phyloP scores from a whole-genome alignment of 2,113 vertebrate species.

The Malurus elegans region DNA sequence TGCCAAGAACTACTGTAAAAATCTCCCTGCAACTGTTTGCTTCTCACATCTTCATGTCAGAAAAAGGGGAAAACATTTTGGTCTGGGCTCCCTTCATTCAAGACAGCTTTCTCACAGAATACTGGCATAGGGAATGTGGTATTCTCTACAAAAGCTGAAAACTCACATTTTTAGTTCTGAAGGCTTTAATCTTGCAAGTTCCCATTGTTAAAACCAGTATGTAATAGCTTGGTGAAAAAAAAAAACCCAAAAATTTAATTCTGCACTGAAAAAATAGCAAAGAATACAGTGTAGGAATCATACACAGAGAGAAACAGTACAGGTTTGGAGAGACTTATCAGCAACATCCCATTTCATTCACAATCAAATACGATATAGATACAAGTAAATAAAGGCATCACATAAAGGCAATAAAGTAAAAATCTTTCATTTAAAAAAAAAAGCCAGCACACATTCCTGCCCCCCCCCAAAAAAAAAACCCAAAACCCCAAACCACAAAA shows the following conservation, averaged over 20 bases:
- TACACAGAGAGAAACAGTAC: not conserved
- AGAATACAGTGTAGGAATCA: not conserved
- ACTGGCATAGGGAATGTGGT: not conserved
- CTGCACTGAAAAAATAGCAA: not conserved
- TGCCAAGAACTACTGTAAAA: not conserved
- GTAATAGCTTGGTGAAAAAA: not conserved
- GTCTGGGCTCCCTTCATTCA: not conserved
- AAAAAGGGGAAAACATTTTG: not conserved
- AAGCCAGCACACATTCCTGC: not conserved
- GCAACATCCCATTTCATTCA: not conserved
- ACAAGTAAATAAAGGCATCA: not conserved
- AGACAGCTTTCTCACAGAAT: not conserved
- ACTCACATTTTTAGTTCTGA: not conserved
- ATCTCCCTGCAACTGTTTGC: not conserved
- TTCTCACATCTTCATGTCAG: not conserved
- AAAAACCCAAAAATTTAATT: not conserved
- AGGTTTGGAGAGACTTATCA: accelerated
- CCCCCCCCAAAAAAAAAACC: not conserved
- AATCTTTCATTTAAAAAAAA: not conserved
- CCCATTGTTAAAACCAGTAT: not conserved
- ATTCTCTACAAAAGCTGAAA: not conserved
- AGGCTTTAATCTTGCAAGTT: not conserved
- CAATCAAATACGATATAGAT: not conserved
- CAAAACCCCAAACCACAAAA: not conserved
- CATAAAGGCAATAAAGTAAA: not conserved